Conservation (phyloP, 2,888 invertebrate species). For the Bugula neritina region DNA sequence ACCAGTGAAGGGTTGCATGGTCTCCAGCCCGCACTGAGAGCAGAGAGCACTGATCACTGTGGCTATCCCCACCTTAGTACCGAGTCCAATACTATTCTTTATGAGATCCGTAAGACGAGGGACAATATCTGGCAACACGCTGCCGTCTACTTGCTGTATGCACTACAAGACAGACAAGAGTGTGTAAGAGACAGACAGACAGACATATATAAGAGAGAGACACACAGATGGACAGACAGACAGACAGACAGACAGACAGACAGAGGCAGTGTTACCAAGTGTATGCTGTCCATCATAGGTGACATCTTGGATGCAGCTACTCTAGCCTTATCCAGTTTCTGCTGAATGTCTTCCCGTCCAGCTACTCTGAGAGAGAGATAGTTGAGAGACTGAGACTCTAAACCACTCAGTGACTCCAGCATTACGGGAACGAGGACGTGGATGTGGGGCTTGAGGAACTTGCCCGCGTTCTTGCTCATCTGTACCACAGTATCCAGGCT, state of each 20-base stretch:
- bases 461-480: constrained; percentile 72
- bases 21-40: constrained; percentile 27
- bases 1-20: constrained; percentile 25
- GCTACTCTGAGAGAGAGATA: constrained; percentile 71
- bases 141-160: constrained; percentile 68
- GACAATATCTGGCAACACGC: constrained; percentile 70
- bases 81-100: constrained; percentile 71
- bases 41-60: constrained; percentile 28
- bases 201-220: background rate
- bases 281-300: constrained; percentile 79
- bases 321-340: constrained; percentile 65
- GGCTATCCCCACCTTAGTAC: constrained; percentile 62
- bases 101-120: constrained; percentile 70
- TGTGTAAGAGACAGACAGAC: background rate
- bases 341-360: constrained; percentile 62
- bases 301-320: constrained; percentile 76
- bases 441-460: constrained; percentile 73
- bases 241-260: background rate
- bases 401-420: constrained; percentile 68
- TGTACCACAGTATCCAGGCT: constrained; percentile 80
- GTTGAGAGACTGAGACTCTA: constrained; percentile 72
- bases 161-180: constrained; percentile 55
- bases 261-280: constrained; percentile 53
- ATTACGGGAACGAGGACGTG: constrained; percentile 74
- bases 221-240: background rate